Base-by-base conservation (phyloP, 2,113 vertebrate species). In the Aspiorhynchus laticeps region DNA sequence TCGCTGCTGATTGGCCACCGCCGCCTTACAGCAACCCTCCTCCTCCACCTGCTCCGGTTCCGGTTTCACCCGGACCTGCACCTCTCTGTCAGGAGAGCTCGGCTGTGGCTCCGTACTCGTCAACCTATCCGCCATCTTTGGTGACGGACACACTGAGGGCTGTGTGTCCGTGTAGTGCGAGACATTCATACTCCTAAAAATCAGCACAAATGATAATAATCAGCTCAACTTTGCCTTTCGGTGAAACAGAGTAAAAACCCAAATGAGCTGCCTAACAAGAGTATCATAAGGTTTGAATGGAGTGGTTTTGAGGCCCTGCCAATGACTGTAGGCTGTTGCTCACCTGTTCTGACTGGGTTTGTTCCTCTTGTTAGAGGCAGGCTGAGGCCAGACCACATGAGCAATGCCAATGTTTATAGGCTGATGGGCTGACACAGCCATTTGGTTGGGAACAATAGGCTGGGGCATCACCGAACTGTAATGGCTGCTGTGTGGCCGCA, bases 341-440 rank as follows among this genome's bases (percentile, higher is more conserved):
- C 38, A 98, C 98, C 98, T 97, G 95, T 97, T 99, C 89, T 96
- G 97, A 90, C 95, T 96, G 78, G 96, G 94, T 91, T 96, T 95
- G 92, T 95, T 97, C 92, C 97, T 96, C 91, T 97, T 98, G 90
- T 94, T 95, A 89, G 96, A 90, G 51, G 95, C 92, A 91, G 93
- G 96, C 92, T 98, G 98, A 84, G 97, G 97, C 98, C 98, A 99
- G 86, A 99, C 96, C 15, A 99, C 97, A 3, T 98, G 98, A 90
- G 98, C 97, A 75, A 99, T 97, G 91, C 98, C 98, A 89, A 99
- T 95, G 67, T 97, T 99, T 91, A 99, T 95, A 77, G 97, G 96
- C 92, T 99, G 98, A 88, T 96, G 96, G 77, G 96, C 97, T 10
- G 98, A 98, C 84, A 99, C 92, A 48, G 97, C 95, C 94, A 99